Base-by-base conservation (phyloP, 1,140 invertebrate species). In the Papilio machaon region DNA sequence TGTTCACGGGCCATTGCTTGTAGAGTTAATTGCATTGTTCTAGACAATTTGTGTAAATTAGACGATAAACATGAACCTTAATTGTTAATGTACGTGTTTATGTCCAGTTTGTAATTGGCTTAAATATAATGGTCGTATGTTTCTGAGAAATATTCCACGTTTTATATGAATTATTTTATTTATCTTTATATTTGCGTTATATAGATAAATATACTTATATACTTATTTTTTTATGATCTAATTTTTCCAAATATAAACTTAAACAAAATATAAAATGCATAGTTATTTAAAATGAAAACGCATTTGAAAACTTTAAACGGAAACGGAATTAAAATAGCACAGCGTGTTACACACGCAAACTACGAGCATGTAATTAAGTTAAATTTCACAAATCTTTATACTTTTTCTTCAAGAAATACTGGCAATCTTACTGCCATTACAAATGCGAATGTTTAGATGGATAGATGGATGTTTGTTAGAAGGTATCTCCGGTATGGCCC, bases 1-100 rank as follows among this genome's bases (percentile, higher is more conserved):
- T 70, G 64, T 70, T 70, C 64, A 70, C 64, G 30, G 64, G 30
- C 64, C 64, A 70, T 70, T 70, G 64, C 64, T 70, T 70, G 35
- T 70, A 38, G 64, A 5, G 35, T 70, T 70, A 70, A 70, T 70
- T 70, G 64, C 64, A 70, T 70, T 70, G 64, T 70, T 70, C 64
- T 38, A 70, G 64, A 70, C 30, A 15, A 70, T 70, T 70, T 70
- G 64, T 35, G 30, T 70, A 38, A 70, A 38, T 70, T 70, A 70
- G 30, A 1, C 64, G 3, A 70, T 70, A 70, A 70, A 70, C 64
- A 70, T 70, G 13, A 70, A 70, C 10, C 64, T 35, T 70, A 70
- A 70, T 70, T 70, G 64, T 70, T 70, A 35, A 70, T 30, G 64
- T 70, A 70, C 64, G 64, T 70, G 64, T 35, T 70, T 70, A 38